phyloP scores from a whole-genome alignment of 53 echinoderm and acorn worm genomes.

The Patiria pectinifera region DNA sequence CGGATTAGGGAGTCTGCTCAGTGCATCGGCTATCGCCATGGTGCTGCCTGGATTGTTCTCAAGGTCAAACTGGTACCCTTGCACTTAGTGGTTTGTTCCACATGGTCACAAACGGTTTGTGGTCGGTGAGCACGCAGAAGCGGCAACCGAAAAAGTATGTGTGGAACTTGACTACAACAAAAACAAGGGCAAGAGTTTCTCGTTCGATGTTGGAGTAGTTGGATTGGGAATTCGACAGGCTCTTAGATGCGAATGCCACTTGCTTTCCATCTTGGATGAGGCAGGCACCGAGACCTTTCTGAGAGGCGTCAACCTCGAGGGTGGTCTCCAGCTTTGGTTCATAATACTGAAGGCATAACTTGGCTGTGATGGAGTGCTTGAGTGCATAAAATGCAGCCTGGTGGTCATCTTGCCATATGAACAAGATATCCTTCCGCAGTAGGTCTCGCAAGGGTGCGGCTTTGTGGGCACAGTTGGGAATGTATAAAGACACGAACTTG shows the following conservation, averaged over 20 bases:
- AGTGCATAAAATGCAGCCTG: constrained; percentile 51
- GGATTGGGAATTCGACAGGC: too few relatives aligned
- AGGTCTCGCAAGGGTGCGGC: constrained; percentile 58
- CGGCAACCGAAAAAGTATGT: constrained; percentile 62
- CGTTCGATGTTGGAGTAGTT: too few relatives aligned
- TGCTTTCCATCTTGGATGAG: too few relatives aligned
- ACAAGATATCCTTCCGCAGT: constrained; percentile 55
- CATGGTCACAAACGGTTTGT: constrained; percentile 6
- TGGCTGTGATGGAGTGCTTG: constrained; percentile 32
- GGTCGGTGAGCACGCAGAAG: constrained; percentile 52
- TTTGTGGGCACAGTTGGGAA: constrained; percentile 52
- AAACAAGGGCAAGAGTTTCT: too few relatives aligned
- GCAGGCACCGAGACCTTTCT: too few relatives aligned
- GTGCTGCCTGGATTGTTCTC: too few relatives aligned
- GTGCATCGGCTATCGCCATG: constrained; percentile 51
- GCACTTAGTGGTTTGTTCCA: neutral
- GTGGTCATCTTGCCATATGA: constrained; percentile 68
- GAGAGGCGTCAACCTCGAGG: constrained; percentile 26
- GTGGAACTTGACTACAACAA: constrained; percentile 45
- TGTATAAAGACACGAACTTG: constrained; percentile 57
- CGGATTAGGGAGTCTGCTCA: constrained; percentile 44
- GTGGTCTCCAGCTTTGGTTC: neutral
- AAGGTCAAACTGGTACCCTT: constrained; percentile 20
- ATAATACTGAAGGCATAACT: constrained; percentile 44
- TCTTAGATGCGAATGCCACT: too few relatives aligned